Base-by-base conservation (phyloP, 2,797 vertebrate species). In the Enteromius argenteus region DNA sequence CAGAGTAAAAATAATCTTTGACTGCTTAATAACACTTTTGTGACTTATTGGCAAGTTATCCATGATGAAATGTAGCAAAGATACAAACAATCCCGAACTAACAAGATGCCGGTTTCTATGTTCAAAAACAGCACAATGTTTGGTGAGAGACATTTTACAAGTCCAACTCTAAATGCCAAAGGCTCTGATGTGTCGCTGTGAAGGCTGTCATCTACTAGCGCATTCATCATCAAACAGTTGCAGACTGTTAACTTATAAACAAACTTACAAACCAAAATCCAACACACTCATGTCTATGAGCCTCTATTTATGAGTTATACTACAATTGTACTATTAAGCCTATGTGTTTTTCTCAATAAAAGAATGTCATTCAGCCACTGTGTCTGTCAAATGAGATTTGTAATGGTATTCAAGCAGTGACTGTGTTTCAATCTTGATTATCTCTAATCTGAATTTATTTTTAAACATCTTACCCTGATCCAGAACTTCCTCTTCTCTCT, bases 381-480 rank as follows among this genome's bases (percentile, higher is more conserved):
- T 19, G 5, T 60, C 37, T 32, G 37, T 72, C 13, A 35, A 30
- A 60, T 58, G 42, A 9, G 23, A 76, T 39, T 60, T 60, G 17
- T 15, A 23, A 69, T 56, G 35, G 3, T 60, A 17, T 39, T 76
- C 7, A 14, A 58, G 51, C 53, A 58, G 6, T 58, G 35, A 60
- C 1, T 30, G 21, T 35, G 23, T 21, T 30, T 75, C 11, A n/a
- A 60, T 69, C 32, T 67, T 73, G 58, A 75, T 84, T 74, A 87
- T 32, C 44, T 42, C 53, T 44, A 49, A 81, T 81, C 39, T 74
- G 5, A 32, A 17, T 76, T 81, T 23, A 76, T 69, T 84, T 51
- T 83, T 2, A 67, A 81, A 74, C 71, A 80, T 95, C 96, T 91
- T 94, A 99, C 97, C 96, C 90, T 97, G 95, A 92, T 96, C 95